Evolutionary conservation across 2,113 vertebrate species (phyloP), one percentile per base, ranked within the genome.

Genomic region (Noturus placidus): DNA sequence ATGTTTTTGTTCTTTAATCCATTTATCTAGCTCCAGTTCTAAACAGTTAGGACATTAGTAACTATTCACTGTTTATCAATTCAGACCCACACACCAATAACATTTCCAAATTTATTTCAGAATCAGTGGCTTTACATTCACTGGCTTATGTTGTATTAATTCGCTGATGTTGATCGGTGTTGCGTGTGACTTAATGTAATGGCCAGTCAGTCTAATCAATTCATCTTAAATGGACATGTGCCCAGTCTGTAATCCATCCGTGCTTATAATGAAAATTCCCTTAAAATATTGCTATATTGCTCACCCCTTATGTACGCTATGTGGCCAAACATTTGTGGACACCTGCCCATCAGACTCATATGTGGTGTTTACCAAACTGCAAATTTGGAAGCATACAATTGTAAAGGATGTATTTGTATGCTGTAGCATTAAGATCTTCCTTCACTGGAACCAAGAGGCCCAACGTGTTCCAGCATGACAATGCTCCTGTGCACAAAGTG

Each of bases 41-140:
- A 54, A 27, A 30, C 27, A 78, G 4, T n/a, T 30, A 77, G 22
- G 5, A 77, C 22, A 25, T 15, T 52, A 46, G 13, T 30, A 20
- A 67, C 22, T 63, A 25, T 2, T 27, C 59, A 42, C 38, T 50
- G 72, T 42, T 33, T 20, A 35, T 22, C 30, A 35, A 14, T 35
- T 80, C 78, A 80, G 19, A 80, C 77, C 7, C 30, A 57, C 9
- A 80, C 78, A 80, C 17, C 54, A 80, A 35, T 2, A 80, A 80
- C 54, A 57, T 80, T 35, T 35, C 54, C 30, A 57, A 20, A 35
- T 80, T 80, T 80, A 80, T 80, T 80, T 59, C 76, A 52, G 74
- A 30, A 78, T 78, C 50, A 20, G 17, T 56, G 50, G n/a, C n/a
- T 52, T 57, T 80, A 56, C 52, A 80, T 56, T 56, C 27, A 79